Evolutionary conservation across 2,797 vertebrate genomes (phyloP).

Genomic region (Babyrousa celebensis): DNA sequence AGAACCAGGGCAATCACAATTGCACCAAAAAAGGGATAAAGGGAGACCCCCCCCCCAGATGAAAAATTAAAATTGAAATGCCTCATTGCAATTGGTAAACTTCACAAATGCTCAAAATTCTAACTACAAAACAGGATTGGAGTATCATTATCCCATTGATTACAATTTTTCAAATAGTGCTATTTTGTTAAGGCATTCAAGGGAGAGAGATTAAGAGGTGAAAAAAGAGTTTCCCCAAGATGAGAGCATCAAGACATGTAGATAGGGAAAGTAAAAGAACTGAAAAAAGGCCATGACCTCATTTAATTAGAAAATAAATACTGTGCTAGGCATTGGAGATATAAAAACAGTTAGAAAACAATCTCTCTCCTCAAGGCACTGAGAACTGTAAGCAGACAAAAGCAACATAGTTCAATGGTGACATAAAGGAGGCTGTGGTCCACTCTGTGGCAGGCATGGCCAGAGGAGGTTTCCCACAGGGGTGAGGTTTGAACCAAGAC

Average conservation of each 20-base stretch:
- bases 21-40: not conserved
- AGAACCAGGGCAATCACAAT: not conserved
- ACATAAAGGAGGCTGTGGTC: not conserved
- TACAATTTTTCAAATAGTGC: not conserved
- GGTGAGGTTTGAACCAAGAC: not conserved
- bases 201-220: not conserved
- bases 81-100: not conserved
- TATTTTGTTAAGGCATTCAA: not conserved
- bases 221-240: not conserved
- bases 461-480: not conserved
- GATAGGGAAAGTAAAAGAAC: not conserved
- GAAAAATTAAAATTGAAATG: not conserved
- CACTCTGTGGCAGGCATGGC: not conserved
- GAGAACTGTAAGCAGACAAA: not conserved
- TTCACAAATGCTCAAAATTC: slow-evolving; percentile 29
- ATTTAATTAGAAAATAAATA: not conserved
- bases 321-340: not conserved
- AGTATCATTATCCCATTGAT: not conserved
- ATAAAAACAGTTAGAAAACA: not conserved
- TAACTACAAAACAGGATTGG: not conserved
- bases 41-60: not conserved
- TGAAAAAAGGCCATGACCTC: not conserved
- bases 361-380: not conserved
- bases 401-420: not conserved
- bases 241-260: not conserved